Evolutionary conservation across 2,888 invertebrate genomes (phyloP), one percentile per base, ranked within the genome.

Genomic region (Hirtodrosophila alboralis): DNA sequence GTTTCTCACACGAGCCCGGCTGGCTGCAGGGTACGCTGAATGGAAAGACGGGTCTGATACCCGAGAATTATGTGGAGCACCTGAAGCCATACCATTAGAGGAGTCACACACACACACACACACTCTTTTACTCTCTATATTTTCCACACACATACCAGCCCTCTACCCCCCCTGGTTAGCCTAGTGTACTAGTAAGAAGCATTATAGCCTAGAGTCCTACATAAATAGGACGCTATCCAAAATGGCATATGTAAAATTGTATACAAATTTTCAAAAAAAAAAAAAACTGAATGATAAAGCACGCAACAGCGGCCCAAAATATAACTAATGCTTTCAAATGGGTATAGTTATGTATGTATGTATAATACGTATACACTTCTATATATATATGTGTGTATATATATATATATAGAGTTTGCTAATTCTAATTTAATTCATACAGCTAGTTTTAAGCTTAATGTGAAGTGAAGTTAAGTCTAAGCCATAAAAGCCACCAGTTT

Each of bases 11-110:
- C 88, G 99, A 99, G 91, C 98, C 98, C 13, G 98, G 99, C 78
- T 99, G 99, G 99, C 92, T 99, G 87, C 97, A 98, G 90, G 99
- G 99, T 70, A 95, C 96, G 48, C 92, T 98, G 75, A 95, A 96
- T 91, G 98, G 98, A 60, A 95, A 95, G 91, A 95, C 95, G 41
- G 98, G 98, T 43, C 93, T 98, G 71, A 96, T 98, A 91, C 98
- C 98, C 64, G 97, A 97, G 91, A 98, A 98, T 92, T 98, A 98
- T 91, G 97, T 98, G 56, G 97, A 98, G 92, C 90, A 90, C 69
- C 81, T 90, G 63, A 90, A 90, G 87, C 87, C 89, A 69, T 90
- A 90, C 81, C 87, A 88, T 62, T 71, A 65, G 59, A 53, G 30
- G 33, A 53, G 14, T 49, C 7, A 23, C n/a, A n/a, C n/a, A n/a